Percentiles rank a stretch among this genome's conserved stretches.
Evolutionary conservation across 2,113 vertebrate genomes (phyloP).

Genomic region (Ariopsis seemanni): DNA sequence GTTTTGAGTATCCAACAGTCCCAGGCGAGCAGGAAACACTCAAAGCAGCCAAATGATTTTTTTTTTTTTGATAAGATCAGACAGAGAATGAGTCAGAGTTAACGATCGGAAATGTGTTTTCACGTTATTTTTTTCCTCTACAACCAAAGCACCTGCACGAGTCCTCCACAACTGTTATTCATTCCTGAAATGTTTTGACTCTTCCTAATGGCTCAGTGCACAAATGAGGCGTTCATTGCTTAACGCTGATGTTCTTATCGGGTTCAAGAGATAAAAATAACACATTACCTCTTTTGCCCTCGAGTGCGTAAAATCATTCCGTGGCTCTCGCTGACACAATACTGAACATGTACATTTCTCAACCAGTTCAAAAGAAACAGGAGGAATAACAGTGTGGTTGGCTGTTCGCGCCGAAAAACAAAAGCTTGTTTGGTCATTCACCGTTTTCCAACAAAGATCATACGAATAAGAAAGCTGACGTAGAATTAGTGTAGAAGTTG

Average conservation of each 20-base stretch:
- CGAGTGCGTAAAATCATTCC: background rate
- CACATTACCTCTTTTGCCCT: conserved; percentile 6
- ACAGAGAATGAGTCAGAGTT: conserved; percentile 62
- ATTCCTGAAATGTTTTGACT: conserved; percentile 39
- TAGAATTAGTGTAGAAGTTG: background rate
- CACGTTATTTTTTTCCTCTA: conserved; percentile 44
- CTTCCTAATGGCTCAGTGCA: conserved; percentile 55
- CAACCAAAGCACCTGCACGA: conserved; percentile 56
- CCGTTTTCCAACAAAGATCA: background rate
- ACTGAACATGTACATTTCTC: background rate
- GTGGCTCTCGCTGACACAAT: background rate
- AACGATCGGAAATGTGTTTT: conserved; percentile 63
- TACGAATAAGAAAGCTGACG: background rate
- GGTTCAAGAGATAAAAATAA: background rate
- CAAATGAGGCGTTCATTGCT: conserved; percentile 41
- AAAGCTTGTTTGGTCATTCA: background rate
- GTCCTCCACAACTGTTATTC: conserved; percentile 25
- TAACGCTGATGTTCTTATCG: conserved; percentile 3
- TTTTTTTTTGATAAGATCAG: conserved; percentile 58
- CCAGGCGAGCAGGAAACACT: conserved; percentile 61
- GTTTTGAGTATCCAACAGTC: conserved; percentile 37
- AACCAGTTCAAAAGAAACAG: background rate
- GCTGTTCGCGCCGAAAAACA: background rate
- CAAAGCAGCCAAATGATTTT: conserved; percentile 45
- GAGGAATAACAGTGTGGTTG: background rate